These are phyloP conservation scores for Sesia bembeciformis DNA, from an alignment of 2,888 invertebrate species.

Conservation along the genomic window DNA sequence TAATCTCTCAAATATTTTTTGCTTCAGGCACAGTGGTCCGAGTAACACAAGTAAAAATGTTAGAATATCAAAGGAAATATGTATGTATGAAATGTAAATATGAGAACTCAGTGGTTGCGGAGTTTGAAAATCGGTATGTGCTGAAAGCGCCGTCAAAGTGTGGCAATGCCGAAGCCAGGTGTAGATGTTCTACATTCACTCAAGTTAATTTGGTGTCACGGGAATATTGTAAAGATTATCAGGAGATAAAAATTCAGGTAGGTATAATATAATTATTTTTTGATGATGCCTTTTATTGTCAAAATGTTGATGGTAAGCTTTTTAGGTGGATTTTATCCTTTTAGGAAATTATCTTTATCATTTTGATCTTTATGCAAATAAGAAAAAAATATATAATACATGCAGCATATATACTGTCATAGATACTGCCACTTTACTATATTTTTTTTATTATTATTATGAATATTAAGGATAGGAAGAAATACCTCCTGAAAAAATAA, in stretches of 20 bases:
- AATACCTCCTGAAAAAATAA: too few species aligned
- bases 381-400: too few species aligned
- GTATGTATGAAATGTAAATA: slow-evolving; percentile 85
- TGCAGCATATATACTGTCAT: too few species aligned
- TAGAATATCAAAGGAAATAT: slow-evolving; percentile 84
- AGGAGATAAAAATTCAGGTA: slow-evolving; percentile 89
- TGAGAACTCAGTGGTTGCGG: slow-evolving; percentile 77
- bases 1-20: background rate
- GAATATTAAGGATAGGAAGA: too few species aligned
- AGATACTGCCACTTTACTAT: too few species aligned
- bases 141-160: slow-evolving; percentile 74
- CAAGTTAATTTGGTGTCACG: slow-evolving; percentile 71
- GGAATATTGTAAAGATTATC: slow-evolving; percentile 84
- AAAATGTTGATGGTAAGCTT: too few species aligned
- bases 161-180: slow-evolving; percentile 62
- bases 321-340: too few species aligned
- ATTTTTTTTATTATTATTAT: too few species aligned
- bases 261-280: background rate
- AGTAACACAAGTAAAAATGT: slow-evolving; percentile 81
- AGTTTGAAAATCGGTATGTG: slow-evolving; percentile 78
- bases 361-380: too few species aligned
- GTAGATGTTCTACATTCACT: slow-evolving; percentile 71
- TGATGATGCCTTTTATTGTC: too few species aligned
- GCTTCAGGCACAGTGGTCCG: slow-evolving; percentile 83
- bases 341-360: too few species aligned